These are phyloP conservation scores for Montipora cactus DNA, from an alignment of 64 coral and sea anemone species.

Conservation along the genomic window DNA sequence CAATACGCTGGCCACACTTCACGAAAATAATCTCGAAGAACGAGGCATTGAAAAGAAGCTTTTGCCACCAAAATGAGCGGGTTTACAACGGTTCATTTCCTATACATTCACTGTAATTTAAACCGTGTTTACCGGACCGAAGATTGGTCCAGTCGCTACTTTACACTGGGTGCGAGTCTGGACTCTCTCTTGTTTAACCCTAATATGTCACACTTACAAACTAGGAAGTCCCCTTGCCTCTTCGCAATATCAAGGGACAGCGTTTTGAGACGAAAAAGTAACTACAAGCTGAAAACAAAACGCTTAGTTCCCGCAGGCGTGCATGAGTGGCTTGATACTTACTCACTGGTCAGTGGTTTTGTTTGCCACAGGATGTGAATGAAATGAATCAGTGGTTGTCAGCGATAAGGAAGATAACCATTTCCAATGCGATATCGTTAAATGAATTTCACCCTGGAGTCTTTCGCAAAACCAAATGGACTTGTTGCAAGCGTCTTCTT, in stretches of 20 bases:
- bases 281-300: no score
- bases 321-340: background rate
- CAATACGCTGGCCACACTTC: no score
- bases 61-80: no score
- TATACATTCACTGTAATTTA: no score
- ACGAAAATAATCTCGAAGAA: no score
- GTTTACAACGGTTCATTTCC: no score
- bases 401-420: conserved; percentile 90
- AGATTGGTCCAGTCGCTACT: no score
- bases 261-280: no score
- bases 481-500: conserved; percentile 78
- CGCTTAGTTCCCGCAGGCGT: background rate
- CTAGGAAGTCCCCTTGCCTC: background rate
- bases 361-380: conserved; percentile 82
- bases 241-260: background rate
- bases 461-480: conserved; percentile 86
- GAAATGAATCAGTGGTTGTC: conserved; percentile 99
- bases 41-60: no score
- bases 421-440: conserved; percentile 72
- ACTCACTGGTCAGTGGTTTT: background rate
- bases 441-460: conserved; percentile 81
- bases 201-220: background rate
- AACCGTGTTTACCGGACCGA: no score
- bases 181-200: no score
- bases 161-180: no score